These are phyloP conservation scores for Gymnothorax reevesii DNA, from an alignment of 2,797 vertebrate genomes.

Conservation along the genomic window DNA sequence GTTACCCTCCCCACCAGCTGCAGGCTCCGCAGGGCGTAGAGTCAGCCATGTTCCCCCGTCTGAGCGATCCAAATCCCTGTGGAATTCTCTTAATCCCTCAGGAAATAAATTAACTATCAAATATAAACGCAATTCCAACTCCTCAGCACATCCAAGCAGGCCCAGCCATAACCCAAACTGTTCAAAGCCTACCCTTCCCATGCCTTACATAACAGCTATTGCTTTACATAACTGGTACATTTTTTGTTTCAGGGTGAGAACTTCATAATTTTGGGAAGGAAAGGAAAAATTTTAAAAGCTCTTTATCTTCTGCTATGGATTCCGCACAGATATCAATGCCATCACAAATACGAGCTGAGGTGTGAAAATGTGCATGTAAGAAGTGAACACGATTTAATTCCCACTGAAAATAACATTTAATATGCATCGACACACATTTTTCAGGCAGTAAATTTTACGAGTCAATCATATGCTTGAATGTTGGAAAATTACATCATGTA, in stretches of 20 bases:
- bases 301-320: not conserved
- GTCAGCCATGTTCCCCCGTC: not conserved
- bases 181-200: not conserved
- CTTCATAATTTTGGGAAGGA: not conserved
- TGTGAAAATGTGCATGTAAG: not conserved
- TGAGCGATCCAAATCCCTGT: not conserved
- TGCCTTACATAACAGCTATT: not conserved
- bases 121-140: conserved; percentile 1
- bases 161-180: not conserved
- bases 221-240: not conserved
- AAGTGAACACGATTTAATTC: not conserved
- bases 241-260: not conserved
- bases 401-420: not conserved
- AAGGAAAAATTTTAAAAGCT: not conserved
- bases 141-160: not conserved
- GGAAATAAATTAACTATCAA: conserved; percentile 10
- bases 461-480: too few species aligned
- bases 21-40: not conserved
- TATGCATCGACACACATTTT: not conserved
- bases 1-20: not conserved
- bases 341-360: not conserved
- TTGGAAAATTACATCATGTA: not conserved
- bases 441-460: not conserved
- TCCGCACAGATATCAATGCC: not conserved
- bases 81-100: not conserved